Conservation (phyloP, 2,888 invertebrate species). For the Euclidia mi region DNA sequence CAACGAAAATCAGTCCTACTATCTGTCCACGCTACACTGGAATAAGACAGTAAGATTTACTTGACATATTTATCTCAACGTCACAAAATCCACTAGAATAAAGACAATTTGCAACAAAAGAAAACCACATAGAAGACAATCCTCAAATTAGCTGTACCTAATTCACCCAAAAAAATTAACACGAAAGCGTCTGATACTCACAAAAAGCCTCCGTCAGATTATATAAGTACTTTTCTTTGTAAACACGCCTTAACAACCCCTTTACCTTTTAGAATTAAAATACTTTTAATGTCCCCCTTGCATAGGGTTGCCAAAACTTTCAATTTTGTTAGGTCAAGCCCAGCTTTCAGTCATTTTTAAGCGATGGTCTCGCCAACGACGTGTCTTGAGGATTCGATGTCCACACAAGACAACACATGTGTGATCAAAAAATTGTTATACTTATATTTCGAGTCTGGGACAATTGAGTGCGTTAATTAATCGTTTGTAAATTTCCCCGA, state of each 20-base stretch:
- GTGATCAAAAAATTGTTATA: no score
- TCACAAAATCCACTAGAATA: neutral
- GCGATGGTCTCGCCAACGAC: no score
- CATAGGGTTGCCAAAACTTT: conserved; percentile 6
- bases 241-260: conserved; percentile 41
- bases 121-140: neutral
- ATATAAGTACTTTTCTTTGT: conserved; percentile 41
- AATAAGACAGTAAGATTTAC: no score
- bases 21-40: no score
- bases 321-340: neutral
- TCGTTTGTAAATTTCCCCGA: no score
- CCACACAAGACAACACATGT: no score
- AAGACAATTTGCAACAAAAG: no score
- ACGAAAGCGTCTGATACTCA: conserved; percentile 19
- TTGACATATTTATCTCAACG: no score
- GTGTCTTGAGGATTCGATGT: no score
- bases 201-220: conserved; percentile 17
- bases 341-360: neutral
- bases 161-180: conserved; percentile 19
- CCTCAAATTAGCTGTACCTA: neutral
- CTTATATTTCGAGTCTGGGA: no score
- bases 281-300: conserved; percentile 35
- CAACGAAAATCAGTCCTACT: no score
- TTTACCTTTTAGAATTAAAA: conserved; percentile 48
- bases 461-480: no score